Percentiles rank a stretch among this genome's conserved stretches.
Evolutionary conservation across 2,113 vertebrate species (phyloP).

Genomic region (Callocephalon fimbriatum): DNA sequence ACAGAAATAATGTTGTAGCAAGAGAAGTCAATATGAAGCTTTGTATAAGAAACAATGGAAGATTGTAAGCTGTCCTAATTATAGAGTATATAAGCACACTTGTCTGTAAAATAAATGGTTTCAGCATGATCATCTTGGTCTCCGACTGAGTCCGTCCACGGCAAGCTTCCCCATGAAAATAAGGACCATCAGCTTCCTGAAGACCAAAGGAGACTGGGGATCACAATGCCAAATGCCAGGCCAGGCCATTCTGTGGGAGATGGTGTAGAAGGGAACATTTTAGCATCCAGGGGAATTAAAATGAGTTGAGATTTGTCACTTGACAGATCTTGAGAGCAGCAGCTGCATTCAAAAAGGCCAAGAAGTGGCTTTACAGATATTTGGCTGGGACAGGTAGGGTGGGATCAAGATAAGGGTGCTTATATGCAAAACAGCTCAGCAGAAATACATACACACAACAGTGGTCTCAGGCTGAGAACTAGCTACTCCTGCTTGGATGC

Average conservation of each 20-base stretch:
- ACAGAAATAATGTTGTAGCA: too few relatives aligned
- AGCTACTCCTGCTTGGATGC: background rate
- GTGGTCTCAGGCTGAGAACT: background rate
- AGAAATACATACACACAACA: background rate
- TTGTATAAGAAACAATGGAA: too few relatives aligned
- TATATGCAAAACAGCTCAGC: background rate
- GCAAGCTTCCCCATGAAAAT: background rate
- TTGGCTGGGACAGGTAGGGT: background rate
- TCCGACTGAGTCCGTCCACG: too few relatives aligned
- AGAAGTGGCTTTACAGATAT: background rate
- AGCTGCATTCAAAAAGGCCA: background rate
- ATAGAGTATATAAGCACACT: too few relatives aligned
- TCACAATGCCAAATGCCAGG: background rate
- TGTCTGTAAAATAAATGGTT: too few relatives aligned
- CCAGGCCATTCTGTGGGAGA: background rate
- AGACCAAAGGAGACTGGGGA: background rate
- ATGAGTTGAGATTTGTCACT: background rate
- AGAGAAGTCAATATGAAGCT: too few relatives aligned
- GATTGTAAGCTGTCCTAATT: too few relatives aligned
- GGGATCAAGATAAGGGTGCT: background rate
- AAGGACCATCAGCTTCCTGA: background rate
- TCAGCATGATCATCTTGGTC: too few relatives aligned
- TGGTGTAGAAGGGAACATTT: background rate
- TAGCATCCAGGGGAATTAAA: background rate
- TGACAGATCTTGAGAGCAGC: background rate